A percentile compares a stretch with the other conserved stretches of the same genome.
phyloP scores from a whole-genome alignment of 92 coral and sea anemone genomes.

The Zoanthus gigantus region DNA sequence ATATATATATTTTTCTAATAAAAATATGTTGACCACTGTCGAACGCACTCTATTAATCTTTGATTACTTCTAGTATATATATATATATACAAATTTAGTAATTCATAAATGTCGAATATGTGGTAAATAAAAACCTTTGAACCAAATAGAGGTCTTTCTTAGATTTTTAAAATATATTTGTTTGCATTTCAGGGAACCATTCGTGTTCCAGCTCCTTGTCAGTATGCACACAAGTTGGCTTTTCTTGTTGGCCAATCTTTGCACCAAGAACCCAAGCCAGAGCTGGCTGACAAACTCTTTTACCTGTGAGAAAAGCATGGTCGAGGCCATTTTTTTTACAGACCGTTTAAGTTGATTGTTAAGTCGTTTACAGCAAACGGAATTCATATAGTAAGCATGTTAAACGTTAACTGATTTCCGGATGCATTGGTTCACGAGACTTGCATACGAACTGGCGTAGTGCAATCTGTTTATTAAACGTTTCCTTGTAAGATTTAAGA shows the following conservation, averaged over 20 bases:
- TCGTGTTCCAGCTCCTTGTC: constrained; percentile 99
- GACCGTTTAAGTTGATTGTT: not conserved
- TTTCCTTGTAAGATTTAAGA: not conserved
- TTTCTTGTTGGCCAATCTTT: constrained; percentile 95
- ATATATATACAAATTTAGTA: no score
- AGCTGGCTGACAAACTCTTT: constrained; percentile 90
- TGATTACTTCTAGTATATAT: no score
- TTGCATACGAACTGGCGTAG: no score
- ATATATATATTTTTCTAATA: no score
- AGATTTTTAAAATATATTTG: not conserved
- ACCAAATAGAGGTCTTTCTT: no score
- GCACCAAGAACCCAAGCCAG: constrained; percentile 74
- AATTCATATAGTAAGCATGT: no score
- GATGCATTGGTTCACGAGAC: not conserved
- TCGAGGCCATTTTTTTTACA: not conserved
- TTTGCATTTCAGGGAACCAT: constrained; percentile 85
- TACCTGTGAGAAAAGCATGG: constrained; percentile 63
- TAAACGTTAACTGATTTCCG: not conserved
- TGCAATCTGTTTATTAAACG: not conserved
- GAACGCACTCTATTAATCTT: no score
- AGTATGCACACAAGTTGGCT: constrained; percentile 98
- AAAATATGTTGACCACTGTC: no score
- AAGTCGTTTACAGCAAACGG: no score
- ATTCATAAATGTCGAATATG: no score
- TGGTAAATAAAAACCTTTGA: no score